Evolutionary conservation across 37 sponge, comb jelly and placozoan genomes (phyloP).

Genomic region (Halichondria panicea): DNA sequence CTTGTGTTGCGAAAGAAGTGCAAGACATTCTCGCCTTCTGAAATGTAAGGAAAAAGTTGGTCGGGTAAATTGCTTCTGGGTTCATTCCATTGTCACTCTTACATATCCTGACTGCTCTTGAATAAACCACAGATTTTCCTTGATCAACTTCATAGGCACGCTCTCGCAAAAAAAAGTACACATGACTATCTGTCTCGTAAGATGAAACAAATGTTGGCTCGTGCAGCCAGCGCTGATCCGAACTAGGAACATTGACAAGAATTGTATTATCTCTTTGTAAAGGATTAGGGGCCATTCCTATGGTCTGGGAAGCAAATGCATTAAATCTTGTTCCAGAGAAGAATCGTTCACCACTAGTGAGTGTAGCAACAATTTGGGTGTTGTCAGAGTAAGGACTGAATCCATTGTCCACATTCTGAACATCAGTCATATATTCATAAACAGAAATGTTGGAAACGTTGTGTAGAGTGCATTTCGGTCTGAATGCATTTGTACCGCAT

Average conservation of each 20-base stretch:
- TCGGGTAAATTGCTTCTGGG: neutral
- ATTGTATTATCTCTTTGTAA: slow-evolving; percentile 20
- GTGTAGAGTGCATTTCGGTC: slow-evolving; percentile 50
- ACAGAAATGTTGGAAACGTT: slow-evolving; percentile 1
- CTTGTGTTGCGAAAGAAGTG: neutral
- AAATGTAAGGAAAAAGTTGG: slow-evolving; percentile 37
- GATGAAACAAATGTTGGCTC: slow-evolving; percentile 45
- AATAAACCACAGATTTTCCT: slow-evolving; percentile 7
- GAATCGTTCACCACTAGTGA: slow-evolving; percentile 35
- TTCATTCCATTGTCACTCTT: slow-evolving; percentile 36
- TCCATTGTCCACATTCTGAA: slow-evolving; percentile 15
- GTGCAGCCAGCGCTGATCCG: slow-evolving; percentile 30
- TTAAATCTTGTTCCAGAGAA: slow-evolving; percentile 43
- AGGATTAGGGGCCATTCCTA: slow-evolving; percentile 41
- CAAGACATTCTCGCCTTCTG: slow-evolving; percentile 60
- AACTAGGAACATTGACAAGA: slow-evolving; percentile 1
- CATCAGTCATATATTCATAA: slow-evolving; percentile 8
- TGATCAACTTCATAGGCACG: slow-evolving; percentile 42
- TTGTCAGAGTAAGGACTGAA: slow-evolving; percentile 36
- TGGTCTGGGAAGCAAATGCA: neutral
- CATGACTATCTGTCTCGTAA: slow-evolving; percentile 29
- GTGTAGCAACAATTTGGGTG: slow-evolving; percentile 2
- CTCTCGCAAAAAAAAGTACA: slow-evolving; percentile 63
- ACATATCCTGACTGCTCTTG: slow-evolving; percentile 64
- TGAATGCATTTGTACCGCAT: slow-evolving; percentile 60